These are phyloP conservation scores for Cantharis nigra DNA, from an alignment of 2,888 invertebrate genomes.

Conservation along the genomic window DNA sequence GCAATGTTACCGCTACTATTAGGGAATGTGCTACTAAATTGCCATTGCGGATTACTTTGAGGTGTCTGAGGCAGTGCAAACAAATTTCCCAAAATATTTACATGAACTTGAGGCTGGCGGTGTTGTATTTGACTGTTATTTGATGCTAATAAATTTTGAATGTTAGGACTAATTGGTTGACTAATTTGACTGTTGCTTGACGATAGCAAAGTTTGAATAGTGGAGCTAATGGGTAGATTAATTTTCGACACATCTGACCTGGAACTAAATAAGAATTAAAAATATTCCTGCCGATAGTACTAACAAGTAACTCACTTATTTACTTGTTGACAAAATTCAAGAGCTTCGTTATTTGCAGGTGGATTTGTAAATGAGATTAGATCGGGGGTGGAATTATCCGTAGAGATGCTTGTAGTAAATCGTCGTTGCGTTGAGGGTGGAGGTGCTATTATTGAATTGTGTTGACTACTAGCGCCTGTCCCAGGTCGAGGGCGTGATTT, in stretches of 20 bases:
- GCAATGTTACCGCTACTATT: background rate
- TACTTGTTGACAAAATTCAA: constrained; percentile 33
- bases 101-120: constrained; percentile 5
- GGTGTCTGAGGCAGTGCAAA: constrained; percentile 4
- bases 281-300: background rate
- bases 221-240: background rate
- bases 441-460: constrained; percentile 57
- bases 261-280: background rate
- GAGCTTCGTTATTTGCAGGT: constrained; percentile 14
- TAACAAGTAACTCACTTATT: background rate
- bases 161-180: background rate
- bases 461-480: constrained; percentile 55
- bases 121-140: constrained; percentile 4
- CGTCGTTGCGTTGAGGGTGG: constrained; percentile 46
- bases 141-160: background rate
- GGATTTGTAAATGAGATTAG: constrained; percentile 76
- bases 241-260: background rate
- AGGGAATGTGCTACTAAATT: background rate
- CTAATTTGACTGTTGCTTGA: background rate
- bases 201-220: background rate
- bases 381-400: constrained; percentile 60
- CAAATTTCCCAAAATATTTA: constrained; percentile 16
- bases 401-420: constrained; percentile 39
- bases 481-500: constrained; percentile 65
- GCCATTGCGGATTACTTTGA: constrained; percentile 4